Base-by-base conservation (phyloP, 1,140 invertebrate species). In the Galendromus occidentalis region DNA sequence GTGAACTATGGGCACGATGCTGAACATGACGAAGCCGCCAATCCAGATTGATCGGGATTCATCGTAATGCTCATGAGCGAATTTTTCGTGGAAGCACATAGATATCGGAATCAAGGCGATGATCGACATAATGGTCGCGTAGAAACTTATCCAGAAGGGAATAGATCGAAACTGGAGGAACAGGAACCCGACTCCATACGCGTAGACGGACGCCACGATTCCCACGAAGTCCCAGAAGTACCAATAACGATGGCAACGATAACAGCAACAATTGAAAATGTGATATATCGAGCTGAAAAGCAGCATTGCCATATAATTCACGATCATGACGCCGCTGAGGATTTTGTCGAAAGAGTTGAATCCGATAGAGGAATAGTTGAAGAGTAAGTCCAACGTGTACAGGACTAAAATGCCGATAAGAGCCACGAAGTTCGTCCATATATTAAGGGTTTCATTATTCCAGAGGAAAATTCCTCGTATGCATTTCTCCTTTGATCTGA, bases 31-130 rank as follows among this genome's bases (percentile, higher is more conserved):
- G 51, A 59, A 59, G 2, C 51, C 51, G 33, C 51, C 51, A 9
- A 59, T 59, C 51, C 51, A 59, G 22, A 59, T 59, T 20, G 51
- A 59, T 25, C 51, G 51, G 14, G 51, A 59, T 22, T 59, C 51
- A 22, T 59, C 51, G 22, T 59, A 59, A 12, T 22, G 22, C 33
- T 17, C 51, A 33, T 59, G 51, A 25, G 51, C 51, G 9, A 59
- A 20, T 22, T 59, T 59, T 14, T 59, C 20, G 25, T 33, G 25
- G 22, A 59, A 59, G 14, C 14, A 29, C 51, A 59, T 59, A 2
- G 25, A 17, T 17, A 59, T 59, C 14, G 51, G 22, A 25, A 59
- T 59, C 25, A 59, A 17, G 12, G 51, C 51, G 22, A 59, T 59
- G 1, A 59, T 25, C 14, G 51, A 59, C 51, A 59, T 59, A 4